These are phyloP conservation scores for Halcyon leucocephala DNA, from an alignment of 2,797 vertebrate genomes.

Conservation along the genomic window DNA sequence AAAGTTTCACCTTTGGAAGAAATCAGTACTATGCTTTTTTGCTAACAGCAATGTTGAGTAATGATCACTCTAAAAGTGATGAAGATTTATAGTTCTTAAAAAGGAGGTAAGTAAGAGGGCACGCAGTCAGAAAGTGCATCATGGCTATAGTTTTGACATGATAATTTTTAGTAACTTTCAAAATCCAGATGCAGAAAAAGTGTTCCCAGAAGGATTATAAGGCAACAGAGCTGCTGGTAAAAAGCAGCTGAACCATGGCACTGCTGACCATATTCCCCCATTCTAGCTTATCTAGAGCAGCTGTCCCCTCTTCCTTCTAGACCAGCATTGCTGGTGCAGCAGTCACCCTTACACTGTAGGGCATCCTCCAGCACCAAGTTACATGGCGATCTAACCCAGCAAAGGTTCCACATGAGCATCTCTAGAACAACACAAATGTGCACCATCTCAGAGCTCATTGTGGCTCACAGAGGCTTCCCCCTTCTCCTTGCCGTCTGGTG, in stretches of 20 bases:
- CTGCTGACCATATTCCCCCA: no score
- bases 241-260: rapidly evolving
- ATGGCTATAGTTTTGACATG: neutral
- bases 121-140: neutral
- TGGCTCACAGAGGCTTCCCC: neutral
- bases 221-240: neutral
- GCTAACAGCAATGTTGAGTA: neutral
- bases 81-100: neutral
- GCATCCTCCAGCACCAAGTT: neutral
- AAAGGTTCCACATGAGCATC: neutral
- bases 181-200: neutral
- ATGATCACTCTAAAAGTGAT: neutral
- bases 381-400: neutral
- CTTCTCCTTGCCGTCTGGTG: rapidly evolving
- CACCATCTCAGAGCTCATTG: rapidly evolving
- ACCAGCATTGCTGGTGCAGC: neutral
- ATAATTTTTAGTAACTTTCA: neutral
- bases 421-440: no score
- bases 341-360: no score
- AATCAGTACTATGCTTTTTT: neutral
- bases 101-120: neutral
- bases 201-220: neutral
- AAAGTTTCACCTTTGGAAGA: neutral
- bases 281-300: neutral
- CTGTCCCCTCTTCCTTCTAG: no score